Evolutionary conservation across 2,113 vertebrate species (phyloP).

Genomic region (Irena cyanogastra): DNA sequence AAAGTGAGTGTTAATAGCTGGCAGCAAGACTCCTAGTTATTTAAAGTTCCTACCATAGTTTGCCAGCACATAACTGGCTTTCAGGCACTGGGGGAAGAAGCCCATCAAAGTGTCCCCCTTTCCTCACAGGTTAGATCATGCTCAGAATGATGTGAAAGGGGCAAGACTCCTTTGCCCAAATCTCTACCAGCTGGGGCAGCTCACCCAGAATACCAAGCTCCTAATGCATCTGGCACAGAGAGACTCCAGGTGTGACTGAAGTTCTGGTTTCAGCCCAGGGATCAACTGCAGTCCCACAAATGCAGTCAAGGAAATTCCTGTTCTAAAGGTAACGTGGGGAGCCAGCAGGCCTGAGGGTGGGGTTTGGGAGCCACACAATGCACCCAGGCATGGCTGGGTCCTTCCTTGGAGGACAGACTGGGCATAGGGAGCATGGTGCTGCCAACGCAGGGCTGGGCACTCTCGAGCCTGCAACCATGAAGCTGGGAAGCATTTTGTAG

Average conservation of each 20-base stretch:
- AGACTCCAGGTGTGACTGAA: not conserved
- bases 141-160: not conserved
- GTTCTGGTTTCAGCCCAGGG: not conserved
- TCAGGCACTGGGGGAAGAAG: not conserved
- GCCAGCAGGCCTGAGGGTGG: not conserved
- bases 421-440: fast-evolving
- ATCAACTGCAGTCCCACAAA: not conserved
- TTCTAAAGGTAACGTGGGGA: not conserved
- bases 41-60: not conserved
- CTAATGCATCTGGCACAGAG: not conserved
- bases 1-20: not conserved
- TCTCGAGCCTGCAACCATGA: not conserved
- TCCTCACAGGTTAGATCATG: not conserved
- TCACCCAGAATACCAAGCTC: not conserved
- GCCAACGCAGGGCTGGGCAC: not conserved
- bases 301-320: not conserved
- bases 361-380: not conserved
- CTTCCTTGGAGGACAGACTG: not conserved
- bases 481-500: not conserved
- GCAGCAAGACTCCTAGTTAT: not conserved
- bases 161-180: not conserved
- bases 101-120: not conserved
- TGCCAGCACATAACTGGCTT: not conserved
- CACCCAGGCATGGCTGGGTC: not conserved
- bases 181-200: not conserved